These are phyloP conservation scores for Melanotaenia nigrans DNA, from an alignment of 2,797 vertebrate species.

Conservation along the genomic window DNA sequence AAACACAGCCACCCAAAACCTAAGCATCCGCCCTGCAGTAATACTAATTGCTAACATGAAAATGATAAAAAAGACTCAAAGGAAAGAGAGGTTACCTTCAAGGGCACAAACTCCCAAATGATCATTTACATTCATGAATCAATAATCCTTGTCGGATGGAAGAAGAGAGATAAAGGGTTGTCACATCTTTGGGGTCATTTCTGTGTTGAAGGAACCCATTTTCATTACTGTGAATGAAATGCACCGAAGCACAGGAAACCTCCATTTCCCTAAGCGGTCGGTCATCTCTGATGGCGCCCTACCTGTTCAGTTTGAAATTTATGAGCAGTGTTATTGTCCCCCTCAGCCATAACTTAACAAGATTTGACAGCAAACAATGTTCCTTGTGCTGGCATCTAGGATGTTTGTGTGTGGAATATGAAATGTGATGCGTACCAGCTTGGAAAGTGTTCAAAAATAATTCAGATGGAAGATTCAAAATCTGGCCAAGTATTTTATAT, in stretches of 20 bases:
- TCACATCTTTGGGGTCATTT: slow-evolving; percentile 71
- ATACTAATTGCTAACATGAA: slow-evolving; percentile 44
- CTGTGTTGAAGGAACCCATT: slow-evolving; percentile 65
- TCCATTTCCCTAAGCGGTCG: slow-evolving; percentile 29
- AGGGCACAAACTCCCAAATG: slow-evolving; percentile 67
- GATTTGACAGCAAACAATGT: slow-evolving; percentile 63
- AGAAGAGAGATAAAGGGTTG: slow-evolving; percentile 52
- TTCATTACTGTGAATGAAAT: slow-evolving; percentile 62
- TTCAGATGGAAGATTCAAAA: background rate
- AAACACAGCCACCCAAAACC: slow-evolving; percentile 15
- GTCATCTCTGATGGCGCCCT: slow-evolving; percentile 45
- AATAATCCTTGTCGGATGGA: slow-evolving; percentile 72
- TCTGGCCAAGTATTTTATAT: background rate
- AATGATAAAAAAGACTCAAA: slow-evolving; percentile 65
- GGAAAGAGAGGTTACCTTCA: slow-evolving; percentile 49
- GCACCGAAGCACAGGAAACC: slow-evolving; percentile 48
- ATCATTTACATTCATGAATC: slow-evolving; percentile 80
- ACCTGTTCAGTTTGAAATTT: slow-evolving; percentile 60
- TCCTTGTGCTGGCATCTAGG: slow-evolving; percentile 22
- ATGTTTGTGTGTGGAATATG: slow-evolving; percentile 40
- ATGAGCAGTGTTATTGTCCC: slow-evolving; percentile 48
- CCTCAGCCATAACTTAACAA: slow-evolving; percentile 42
- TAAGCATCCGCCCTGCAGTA: slow-evolving; percentile 28
- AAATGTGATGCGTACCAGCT: slow-evolving; percentile 25
- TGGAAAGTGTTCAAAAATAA: slow-evolving; percentile 16